A percentile compares a stretch with the other conserved stretches of the same genome.
phyloP scores from a whole-genome alignment of 2,797 vertebrate genomes.

The Aldrovandia affinis region DNA sequence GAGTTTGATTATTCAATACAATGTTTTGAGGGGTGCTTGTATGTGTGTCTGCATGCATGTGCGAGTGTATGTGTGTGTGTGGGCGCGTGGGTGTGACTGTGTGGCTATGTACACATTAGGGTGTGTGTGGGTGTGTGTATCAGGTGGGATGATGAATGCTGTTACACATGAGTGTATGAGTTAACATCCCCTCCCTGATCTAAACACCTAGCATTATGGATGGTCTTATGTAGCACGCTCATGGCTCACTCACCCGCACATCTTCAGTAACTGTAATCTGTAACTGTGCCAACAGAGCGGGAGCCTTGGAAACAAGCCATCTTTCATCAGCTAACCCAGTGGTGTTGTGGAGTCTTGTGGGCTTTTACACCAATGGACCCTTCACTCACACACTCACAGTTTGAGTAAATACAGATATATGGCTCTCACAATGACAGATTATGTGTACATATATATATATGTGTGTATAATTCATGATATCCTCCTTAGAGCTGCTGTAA shows the following conservation, averaged over 20 bases:
- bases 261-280: not conserved
- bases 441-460: not conserved
- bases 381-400: not conserved
- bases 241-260: not conserved
- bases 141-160: not conserved
- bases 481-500: not conserved
- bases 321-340: slow-evolving; percentile 2
- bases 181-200: slow-evolving; percentile 7
- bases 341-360: not conserved
- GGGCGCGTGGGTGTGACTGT: not conserved
- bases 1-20: not conserved
- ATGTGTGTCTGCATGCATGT: not conserved
- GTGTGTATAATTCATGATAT: not conserved
- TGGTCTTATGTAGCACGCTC: not conserved
- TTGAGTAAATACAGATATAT: not conserved
- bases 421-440: not conserved
- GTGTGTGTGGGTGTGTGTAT: not conserved
- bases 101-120: not conserved
- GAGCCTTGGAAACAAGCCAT: not conserved
- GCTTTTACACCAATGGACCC: not conserved
- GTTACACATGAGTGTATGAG: not conserved
- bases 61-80: not conserved
- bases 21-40: not conserved
- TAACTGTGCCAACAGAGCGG: not conserved
- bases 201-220: not conserved